Conservation (phyloP, 2,888 invertebrate genomes). For the Drosophila paramelanica region DNA sequence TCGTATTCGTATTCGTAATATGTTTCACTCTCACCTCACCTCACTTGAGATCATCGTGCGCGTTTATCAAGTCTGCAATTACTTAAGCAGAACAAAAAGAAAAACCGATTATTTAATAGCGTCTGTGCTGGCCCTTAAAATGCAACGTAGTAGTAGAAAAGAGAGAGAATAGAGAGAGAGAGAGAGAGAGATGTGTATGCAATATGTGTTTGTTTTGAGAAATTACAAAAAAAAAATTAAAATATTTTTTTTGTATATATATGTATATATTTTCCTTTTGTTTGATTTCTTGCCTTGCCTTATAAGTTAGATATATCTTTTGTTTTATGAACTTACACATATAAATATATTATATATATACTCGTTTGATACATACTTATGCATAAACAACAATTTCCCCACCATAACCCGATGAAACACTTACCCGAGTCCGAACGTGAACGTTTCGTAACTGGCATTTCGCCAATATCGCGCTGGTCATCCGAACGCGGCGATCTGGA, state of each 20-base stretch:
- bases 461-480: constrained; percentile 77
- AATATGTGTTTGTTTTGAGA: constrained; percentile 50
- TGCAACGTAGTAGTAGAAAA: constrained; percentile 70
- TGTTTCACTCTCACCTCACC: constrained; percentile 83
- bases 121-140: constrained; percentile 78
- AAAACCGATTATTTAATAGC: constrained; percentile 85
- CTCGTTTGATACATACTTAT: constrained; percentile 47
- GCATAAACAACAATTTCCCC: constrained; percentile 18
- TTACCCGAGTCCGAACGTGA: constrained; percentile 82
- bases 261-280: constrained; percentile 45
- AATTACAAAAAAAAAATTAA: constrained; percentile 35
- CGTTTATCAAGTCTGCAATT: constrained; percentile 84
- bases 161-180: constrained; percentile 57
- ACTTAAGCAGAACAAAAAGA: constrained; percentile 85
- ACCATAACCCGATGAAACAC: constrained; percentile 46
- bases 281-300: constrained; percentile 51
- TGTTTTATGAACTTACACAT: constrained; percentile 54
- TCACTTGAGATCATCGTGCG: constrained; percentile 83
- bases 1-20: constrained; percentile 43
- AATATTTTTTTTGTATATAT: constrained; percentile 40
- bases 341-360: constrained; percentile 49
- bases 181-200: constrained; percentile 67
- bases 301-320: constrained; percentile 21
- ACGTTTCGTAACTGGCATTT: constrained; percentile 77
- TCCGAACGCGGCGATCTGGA: constrained; percentile 82